Evolutionary conservation across 2,888 invertebrate genomes (phyloP), one percentile per base, ranked within the genome.

Genomic region (Aphidius colemani): DNA sequence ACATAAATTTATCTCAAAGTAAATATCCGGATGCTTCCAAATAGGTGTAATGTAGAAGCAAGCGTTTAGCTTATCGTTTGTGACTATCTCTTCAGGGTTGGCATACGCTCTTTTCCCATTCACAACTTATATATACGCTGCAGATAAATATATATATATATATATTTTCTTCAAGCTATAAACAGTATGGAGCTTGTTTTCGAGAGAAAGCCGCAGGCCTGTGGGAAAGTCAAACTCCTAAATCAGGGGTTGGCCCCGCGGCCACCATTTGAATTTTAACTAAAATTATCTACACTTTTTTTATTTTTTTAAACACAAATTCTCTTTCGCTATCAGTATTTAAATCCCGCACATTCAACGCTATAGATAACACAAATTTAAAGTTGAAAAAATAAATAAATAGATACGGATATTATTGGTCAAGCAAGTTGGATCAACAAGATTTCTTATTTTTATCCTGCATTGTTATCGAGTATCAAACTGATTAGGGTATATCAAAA

Each of bases 51-150:
- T 75, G 74, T 72, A 68, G 68, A 71, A 71, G 71, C 71, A 72
- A 74, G 74, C 79, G 74, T 81, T 81, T 80, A 80, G 78, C 79
- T 81, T 81, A 81, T 80, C 80, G 66, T 69, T 59, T 64, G 65
- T 66, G 71, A 72, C 76, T 74, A 80, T 79, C 79, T 79, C 79
- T 77, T 74, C 69, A 75, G 73, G 73, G 65, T 60, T 72, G 74
- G 74, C 78, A 76, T 78, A 76, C 76, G 76, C 72, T 74, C 44
- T 50, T 53, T 53, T 48, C 48, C 40, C 30, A 46, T 39, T 9
- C 43, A 53, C 18, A 49, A 7, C 51, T 55, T 40, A 11, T 41
- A 59, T 53, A 63, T 46, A 48, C 59, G 43, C n/a, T n/a, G n/a
- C 59, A 41, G 48, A 30, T 30, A 30, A 30, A 30, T 30, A 30